Percentiles rank a stretch among this genome's conserved stretches.
phyloP scores from a whole-genome alignment of 2,113 vertebrate genomes.

The Probosciger aterrimus region DNA sequence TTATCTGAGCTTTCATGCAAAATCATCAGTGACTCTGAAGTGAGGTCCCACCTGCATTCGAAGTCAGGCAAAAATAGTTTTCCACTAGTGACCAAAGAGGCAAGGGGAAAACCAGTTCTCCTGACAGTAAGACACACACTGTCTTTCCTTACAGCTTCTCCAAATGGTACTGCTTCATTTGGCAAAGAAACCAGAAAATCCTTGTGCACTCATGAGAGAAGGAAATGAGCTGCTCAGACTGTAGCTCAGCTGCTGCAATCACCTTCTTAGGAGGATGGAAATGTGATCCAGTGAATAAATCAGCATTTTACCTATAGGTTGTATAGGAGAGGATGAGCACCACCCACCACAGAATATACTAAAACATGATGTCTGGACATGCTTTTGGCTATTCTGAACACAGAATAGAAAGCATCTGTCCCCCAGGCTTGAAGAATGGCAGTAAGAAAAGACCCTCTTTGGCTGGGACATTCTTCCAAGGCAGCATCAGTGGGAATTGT shows the following conservation, averaged over 20 bases:
- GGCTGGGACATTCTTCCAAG: not conserved
- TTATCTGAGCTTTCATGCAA: not conserved
- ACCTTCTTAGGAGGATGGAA: not conserved
- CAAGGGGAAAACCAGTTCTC: not conserved
- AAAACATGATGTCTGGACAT: not conserved
- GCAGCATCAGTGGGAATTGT: not conserved
- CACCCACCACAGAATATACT: not conserved
- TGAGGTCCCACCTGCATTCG: fast-evolving
- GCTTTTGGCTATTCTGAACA: not conserved
- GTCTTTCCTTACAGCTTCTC: not conserved
- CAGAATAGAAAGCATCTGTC: not conserved
- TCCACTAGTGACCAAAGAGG: not conserved
- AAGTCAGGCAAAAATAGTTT: not conserved
- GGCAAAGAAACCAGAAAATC: not conserved
- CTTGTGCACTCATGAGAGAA: not conserved
- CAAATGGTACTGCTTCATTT: not conserved
- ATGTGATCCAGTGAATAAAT: not conserved
- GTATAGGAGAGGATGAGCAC: not conserved
- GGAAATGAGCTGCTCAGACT: not conserved
- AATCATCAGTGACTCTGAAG: not conserved
- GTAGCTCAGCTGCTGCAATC: not conserved
- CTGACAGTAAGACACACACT: fast-evolving
- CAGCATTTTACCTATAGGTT: not conserved
- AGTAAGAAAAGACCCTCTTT: not conserved
- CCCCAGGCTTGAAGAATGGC: not conserved